Conservation (phyloP, 2,113 vertebrate species). For the Fregata magnificens region DNA sequence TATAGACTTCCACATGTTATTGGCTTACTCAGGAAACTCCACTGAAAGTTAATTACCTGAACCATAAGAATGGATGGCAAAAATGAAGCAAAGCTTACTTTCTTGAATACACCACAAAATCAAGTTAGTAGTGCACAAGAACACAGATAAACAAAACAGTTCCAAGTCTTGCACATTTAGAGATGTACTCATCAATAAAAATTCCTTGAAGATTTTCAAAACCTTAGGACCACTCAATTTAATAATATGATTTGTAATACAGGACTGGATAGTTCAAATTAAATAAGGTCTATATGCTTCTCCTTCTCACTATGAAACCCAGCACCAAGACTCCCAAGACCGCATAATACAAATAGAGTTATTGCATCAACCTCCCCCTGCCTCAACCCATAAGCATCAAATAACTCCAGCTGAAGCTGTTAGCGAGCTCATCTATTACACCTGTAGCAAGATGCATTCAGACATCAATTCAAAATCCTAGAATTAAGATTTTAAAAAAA, state of each 20-base stretch:
- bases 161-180: neutral
- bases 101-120: neutral
- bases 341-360: neutral
- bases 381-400: neutral
- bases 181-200: neutral
- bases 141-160: neutral
- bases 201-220: neutral
- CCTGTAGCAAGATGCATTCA: neutral
- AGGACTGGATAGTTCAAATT: neutral
- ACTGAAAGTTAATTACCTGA: neutral
- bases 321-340: neutral
- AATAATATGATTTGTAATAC: neutral
- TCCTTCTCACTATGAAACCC: neutral
- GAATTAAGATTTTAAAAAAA: fast-evolving
- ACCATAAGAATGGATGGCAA: neutral
- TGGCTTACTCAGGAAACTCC: neutral
- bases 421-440: neutral
- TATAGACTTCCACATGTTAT: neutral
- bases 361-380: neutral
- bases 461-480: neutral
- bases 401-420: neutral
- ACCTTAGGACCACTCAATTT: neutral
- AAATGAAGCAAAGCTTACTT: neutral
- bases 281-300: neutral
- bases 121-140: neutral